These are phyloP conservation scores for Metellina segmentata DNA, from an alignment of 2,888 invertebrate species.

Conservation along the genomic window DNA sequence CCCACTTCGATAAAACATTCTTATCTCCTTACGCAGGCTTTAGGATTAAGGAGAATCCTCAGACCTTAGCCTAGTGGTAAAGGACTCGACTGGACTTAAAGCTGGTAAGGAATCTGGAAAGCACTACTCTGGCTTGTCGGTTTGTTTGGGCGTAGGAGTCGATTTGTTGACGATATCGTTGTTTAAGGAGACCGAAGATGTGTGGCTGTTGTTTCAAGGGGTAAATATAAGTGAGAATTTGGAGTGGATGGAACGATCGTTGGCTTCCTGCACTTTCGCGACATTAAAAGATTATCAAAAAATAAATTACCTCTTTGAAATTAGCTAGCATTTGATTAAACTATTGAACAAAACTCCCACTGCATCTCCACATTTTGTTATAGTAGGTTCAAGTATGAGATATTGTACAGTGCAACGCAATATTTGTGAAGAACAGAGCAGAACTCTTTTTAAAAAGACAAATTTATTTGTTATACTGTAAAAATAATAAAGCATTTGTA, in stretches of 20 bases:
- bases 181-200: background rate
- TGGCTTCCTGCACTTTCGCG: background rate
- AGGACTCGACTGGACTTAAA: background rate
- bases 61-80: background rate
- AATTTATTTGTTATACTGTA: too few species aligned
- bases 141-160: constrained; percentile 22
- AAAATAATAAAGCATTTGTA: too few species aligned
- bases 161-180: background rate
- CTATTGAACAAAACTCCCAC: too few species aligned
- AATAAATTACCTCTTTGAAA: too few species aligned
- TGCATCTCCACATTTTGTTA: too few species aligned
- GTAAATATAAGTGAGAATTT: background rate
- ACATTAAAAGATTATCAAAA: too few species aligned
- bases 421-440: too few species aligned
- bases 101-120: background rate
- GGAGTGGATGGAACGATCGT: background rate
- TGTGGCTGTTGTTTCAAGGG: background rate
- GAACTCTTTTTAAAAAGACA: too few species aligned
- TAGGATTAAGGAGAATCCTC: constrained; percentile 11
- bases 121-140: background rate
- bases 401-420: too few species aligned
- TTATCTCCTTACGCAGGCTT: constrained; percentile 17
- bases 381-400: too few species aligned
- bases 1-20: constrained; percentile 13
- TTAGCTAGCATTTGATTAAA: too few species aligned